Evolutionary conservation across 2,888 invertebrate genomes (phyloP).

Genomic region (Pammene aurita): DNA sequence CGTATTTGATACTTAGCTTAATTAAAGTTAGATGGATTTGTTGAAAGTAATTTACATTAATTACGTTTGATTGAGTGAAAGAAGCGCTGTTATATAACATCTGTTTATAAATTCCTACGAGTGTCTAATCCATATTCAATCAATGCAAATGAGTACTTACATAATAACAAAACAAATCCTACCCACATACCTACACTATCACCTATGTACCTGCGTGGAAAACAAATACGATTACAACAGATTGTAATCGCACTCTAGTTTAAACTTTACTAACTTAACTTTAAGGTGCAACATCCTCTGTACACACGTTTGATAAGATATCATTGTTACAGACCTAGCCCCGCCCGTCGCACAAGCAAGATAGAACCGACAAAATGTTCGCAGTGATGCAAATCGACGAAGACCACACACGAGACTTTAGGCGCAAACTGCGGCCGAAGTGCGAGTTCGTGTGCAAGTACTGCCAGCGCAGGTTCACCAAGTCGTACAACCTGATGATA

Average conservation of each 20-base stretch:
- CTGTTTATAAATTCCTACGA: slow-evolving; percentile 11
- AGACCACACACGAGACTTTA: slow-evolving; percentile 92
- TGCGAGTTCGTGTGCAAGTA: slow-evolving; percentile 99
- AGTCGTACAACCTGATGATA: slow-evolving; percentile 99
- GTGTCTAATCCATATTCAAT: slow-evolving; percentile 27
- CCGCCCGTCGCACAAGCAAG: slow-evolving; percentile 79
- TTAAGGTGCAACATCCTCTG: slow-evolving; percentile 47
- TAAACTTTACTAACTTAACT: slow-evolving; percentile 30
- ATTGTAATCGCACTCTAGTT: not conserved
- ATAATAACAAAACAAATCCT: slow-evolving; percentile 23
- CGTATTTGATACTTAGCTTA: slow-evolving; percentile 48
- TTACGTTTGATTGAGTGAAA: slow-evolving; percentile 38
- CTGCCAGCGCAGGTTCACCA: slow-evolving; percentile 98
- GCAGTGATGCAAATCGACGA: slow-evolving; percentile 96
- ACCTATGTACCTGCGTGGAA: slow-evolving; percentile 8
- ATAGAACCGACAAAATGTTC: slow-evolving; percentile 88
- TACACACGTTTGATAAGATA: slow-evolving; percentile 65
- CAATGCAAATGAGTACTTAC: slow-evolving; percentile 23
- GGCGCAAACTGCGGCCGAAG: slow-evolving; percentile 95
- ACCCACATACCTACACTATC: slow-evolving; percentile 28
- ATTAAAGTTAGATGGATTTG: slow-evolving; percentile 39
- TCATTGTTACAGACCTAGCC: slow-evolving; percentile 77
- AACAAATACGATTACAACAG: slow-evolving; percentile 28
- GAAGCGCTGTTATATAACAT: slow-evolving; percentile 29
- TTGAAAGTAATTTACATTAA: slow-evolving; percentile 30